Evolutionary conservation across 2,113 vertebrate genomes (phyloP).

Genomic region (Falcunculus frontatus): DNA sequence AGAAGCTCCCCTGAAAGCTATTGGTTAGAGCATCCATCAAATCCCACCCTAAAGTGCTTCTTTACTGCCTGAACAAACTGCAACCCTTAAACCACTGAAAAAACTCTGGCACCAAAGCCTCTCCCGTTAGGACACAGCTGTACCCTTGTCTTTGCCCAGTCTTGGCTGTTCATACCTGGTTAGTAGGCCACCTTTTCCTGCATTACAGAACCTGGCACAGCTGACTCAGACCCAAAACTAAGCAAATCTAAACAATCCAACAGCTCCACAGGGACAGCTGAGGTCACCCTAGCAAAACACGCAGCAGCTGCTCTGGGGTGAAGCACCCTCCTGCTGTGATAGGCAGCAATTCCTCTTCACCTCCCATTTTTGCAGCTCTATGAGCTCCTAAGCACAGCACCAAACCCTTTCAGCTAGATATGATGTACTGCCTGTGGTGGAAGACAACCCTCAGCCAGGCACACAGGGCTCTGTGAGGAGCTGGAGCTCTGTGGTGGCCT

Average conservation of each 20-base stretch:
- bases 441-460: neutral
- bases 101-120: neutral
- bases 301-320: neutral
- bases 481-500: neutral
- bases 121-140: neutral
- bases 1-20: neutral
- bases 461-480: neutral
- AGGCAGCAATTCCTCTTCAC: neutral
- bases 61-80: neutral
- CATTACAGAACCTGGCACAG: neutral
- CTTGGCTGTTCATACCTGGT: neutral
- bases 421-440: neutral
- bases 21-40: neutral
- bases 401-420: neutral
- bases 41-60: neutral
- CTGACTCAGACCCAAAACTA: neutral
- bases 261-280: neutral
- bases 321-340: neutral
- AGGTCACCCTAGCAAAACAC: neutral
- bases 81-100: neutral
- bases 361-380: neutral
- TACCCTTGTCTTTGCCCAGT: neutral
- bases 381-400: neutral
- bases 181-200: neutral
- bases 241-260: neutral